Conservation (phyloP, 1,140 invertebrate species). For the Bombus sibiricus region DNA sequence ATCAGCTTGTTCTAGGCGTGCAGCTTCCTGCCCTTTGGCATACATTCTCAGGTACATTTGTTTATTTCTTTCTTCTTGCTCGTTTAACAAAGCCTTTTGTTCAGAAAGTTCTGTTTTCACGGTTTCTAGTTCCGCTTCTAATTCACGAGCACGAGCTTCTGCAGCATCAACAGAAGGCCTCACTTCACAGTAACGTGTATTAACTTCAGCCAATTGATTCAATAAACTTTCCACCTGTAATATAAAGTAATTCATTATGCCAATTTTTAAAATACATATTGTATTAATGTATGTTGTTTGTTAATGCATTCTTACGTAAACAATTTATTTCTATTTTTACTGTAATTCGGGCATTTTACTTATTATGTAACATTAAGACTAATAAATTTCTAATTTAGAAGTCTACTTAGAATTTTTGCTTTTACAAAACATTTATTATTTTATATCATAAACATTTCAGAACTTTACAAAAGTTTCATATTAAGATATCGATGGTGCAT, state of each 20-base stretch:
- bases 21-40: conserved; percentile 90
- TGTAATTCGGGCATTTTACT: too few species aligned
- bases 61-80: conserved; percentile 90
- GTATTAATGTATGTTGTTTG: not conserved
- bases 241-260: not conserved
- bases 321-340: too few species aligned
- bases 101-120: conserved; percentile 85
- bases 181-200: conserved; percentile 88
- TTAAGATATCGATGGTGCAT: too few species aligned
- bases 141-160: conserved; percentile 86
- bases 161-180: conserved; percentile 83
- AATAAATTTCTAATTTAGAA: not conserved
- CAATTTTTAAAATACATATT: not conserved
- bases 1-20: conserved; percentile 87
- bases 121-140: conserved; percentile 88
- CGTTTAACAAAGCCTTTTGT: conserved; percentile 79
- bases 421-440: too few species aligned
- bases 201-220: conserved; percentile 90
- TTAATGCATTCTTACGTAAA: not conserved
- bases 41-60: conserved; percentile 92
- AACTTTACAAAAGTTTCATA: too few species aligned
- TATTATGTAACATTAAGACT: too few species aligned
- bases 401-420: not conserved
- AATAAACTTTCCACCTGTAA: conserved; percentile 87
- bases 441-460: too few species aligned